Evolutionary conservation across 2,797 vertebrate genomes (phyloP).

Genomic region (Gobionotothen gibberifrons): DNA sequence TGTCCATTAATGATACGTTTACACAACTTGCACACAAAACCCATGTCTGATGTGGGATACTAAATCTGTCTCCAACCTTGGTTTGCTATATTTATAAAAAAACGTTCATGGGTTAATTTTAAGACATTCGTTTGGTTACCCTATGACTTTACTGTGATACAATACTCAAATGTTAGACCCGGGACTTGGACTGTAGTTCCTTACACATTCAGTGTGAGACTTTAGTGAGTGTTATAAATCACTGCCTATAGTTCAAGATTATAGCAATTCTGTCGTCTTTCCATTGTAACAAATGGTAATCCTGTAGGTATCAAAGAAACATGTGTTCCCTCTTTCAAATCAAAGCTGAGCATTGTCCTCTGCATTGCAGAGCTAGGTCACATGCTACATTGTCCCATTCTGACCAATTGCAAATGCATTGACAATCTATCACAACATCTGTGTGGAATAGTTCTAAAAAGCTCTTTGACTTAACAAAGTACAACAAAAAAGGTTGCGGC

Average conservation of each 20-base stretch:
- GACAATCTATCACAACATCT: constrained; percentile 16
- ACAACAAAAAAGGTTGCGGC: not conserved
- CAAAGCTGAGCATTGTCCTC: constrained; percentile 20
- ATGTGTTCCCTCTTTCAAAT: constrained; percentile 11
- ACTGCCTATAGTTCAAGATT: not conserved
- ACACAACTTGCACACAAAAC: constrained; percentile 5
- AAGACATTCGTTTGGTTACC: constrained; percentile 10
- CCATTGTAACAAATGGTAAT: not conserved
- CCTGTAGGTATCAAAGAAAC: not conserved
- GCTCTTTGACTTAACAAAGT: not conserved
- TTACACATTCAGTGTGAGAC: not conserved
- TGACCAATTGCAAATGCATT: constrained; percentile 3
- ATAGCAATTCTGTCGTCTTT: not conserved
- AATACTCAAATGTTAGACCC: not conserved
- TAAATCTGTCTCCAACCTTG: constrained; percentile 20
- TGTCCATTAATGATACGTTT: not conserved
- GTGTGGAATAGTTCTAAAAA: constrained; percentile 14
- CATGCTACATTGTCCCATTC: constrained; percentile 27
- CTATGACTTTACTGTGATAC: constrained; percentile 9
- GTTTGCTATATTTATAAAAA: constrained; percentile 47
- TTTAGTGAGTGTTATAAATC: not conserved
- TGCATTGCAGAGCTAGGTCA: constrained; percentile 25
- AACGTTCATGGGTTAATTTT: constrained; percentile 29
- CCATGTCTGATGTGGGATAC: constrained; percentile 41
- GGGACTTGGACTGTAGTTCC: constrained; percentile 1